Evolutionary conservation across 2,797 vertebrate genomes (phyloP).

Genomic region (Trichosurus vulpecula): DNA sequence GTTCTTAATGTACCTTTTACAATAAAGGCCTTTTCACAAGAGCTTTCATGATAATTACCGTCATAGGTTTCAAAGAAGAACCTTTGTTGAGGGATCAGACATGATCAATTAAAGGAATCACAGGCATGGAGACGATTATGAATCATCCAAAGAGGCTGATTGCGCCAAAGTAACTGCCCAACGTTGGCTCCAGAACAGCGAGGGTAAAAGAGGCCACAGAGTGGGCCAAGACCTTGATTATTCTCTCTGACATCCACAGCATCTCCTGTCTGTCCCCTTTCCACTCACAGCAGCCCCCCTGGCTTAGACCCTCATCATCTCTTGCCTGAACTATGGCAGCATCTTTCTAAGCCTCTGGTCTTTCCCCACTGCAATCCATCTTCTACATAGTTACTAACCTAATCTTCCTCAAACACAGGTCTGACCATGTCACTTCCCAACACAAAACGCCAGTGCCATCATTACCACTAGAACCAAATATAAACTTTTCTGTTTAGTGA

Average conservation of each 20-base stretch:
- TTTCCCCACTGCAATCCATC: too few species aligned
- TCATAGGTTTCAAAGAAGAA: conserved; percentile 3
- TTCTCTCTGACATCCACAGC: background rate
- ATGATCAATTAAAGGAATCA: conserved; percentile 24
- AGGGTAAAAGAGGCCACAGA: background rate
- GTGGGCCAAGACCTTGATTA: background rate
- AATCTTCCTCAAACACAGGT: too few species aligned
- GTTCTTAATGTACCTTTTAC: conserved; percentile 14
- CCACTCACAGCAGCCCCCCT: background rate
- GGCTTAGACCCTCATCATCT: background rate
- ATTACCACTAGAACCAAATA: too few species aligned
- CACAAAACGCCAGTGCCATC: too few species aligned
- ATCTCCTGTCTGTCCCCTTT: background rate
- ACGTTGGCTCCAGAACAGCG: background rate
- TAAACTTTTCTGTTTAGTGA: too few species aligned
- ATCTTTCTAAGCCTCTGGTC: background rate
- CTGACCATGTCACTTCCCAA: too few species aligned
- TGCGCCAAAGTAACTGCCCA: background rate
- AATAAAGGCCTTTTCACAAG: conserved; percentile 7
- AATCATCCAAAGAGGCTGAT: background rate
- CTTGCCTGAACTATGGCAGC: background rate
- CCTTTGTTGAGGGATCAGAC: conserved; percentile 32
- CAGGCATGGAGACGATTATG: background rate
- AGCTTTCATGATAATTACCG: background rate
- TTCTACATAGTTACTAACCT: too few species aligned